Evolutionary conservation across 2,797 vertebrate species (phyloP), one percentile per base, ranked within the genome.

Genomic region (Parauchenoglanis punctatus): DNA sequence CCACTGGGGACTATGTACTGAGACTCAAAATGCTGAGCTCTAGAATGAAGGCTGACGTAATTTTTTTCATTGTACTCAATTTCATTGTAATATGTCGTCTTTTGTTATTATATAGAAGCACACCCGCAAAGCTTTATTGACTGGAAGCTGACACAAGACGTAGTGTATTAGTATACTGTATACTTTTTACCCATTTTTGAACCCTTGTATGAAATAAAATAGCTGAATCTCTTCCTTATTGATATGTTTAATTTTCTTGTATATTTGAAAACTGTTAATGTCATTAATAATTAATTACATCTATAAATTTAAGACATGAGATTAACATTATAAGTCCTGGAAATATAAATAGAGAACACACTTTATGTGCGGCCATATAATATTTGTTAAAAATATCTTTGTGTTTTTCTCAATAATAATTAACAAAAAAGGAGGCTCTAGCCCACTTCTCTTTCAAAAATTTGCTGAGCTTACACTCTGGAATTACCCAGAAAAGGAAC

Each of bases 401-500:
- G 15, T 23, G 44, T 49, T 4, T 5, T 65, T 63, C 8, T 65
- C 40, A 82, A 10, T 1, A 65, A 44, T 65, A 25, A 65, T 65
- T 49, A n/a, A 7, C 49, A 58, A 65, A 65, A 82, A 63, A 46
- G 0, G 25, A 82, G 59, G 18, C 44, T 31, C 46, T 68, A 8
- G 44, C 61, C 28, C 44, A 65, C 13, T 82, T 65, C 25, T 65
- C n/a, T 0, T 31, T 20, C 17, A 15, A 67, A 52, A 46, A 83
- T 67, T 83, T 83, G 81, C 61, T 83, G 63, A 68, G 63, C 81
- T 83, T 18, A 67, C 81, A 67, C 25, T 65, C 25, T 83, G 81
- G 40, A 63, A 83, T 83, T 83, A 83, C n/a, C 15, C 63, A 52
- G 61, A 83, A 67, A n/a, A 83, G 46, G 63, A 83, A 68, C n/a